Base-by-base conservation (phyloP, 2,888 invertebrate species). In the Minunthozetes semirufus region DNA sequence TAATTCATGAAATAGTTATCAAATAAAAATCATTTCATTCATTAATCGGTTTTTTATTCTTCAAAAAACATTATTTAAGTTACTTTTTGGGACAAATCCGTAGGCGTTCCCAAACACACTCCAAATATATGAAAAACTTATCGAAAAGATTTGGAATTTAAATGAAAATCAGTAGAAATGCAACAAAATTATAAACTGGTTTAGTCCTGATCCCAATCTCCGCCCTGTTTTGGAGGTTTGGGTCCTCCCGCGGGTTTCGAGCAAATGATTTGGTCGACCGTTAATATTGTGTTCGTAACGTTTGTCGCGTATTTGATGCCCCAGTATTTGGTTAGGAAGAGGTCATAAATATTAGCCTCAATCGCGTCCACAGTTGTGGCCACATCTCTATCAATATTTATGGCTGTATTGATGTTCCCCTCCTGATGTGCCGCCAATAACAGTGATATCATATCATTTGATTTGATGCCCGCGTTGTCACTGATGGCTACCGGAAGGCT, bases 191-290 rank as follows among this genome's bases (percentile, higher is more conserved):
- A 8, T 19, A 5, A 27, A 29, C 6, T n/a, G 19, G 6, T 13
- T 70, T 78, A 78, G 63, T 80, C 79, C 56, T 78, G 76, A 76
- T 80, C 80, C 76, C 61, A 84, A 79, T 84, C 85, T 11, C 87
- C 87, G 15, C 84, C 85, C 77, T 87, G 88, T 73, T 83, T 82
- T 70, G 81, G 81, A 1, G 92, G 88, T 83, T 95, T 96, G 0
- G 96, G 96, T 63, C 97, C 97, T 17, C 77, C 77, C 22, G 96
- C 95, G 80, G 91, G 88, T 85, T 97, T 97, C 0, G 97, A 94
- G 96, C 97, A 96, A 79, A 98, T 97, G 79, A 98, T 97, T 85
- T 97, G 94, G 85, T 97, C 95, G 33, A 98, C 93, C 83, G 91
- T 90, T 38, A 98, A 87, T 79, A 97, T 91, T 0, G 96, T 96